A percentile compares a stretch with the other conserved stretches of the same genome.
Conservation (phyloP, 2,113 vertebrate genomes). For the Thalassoma bifasciatum region DNA sequence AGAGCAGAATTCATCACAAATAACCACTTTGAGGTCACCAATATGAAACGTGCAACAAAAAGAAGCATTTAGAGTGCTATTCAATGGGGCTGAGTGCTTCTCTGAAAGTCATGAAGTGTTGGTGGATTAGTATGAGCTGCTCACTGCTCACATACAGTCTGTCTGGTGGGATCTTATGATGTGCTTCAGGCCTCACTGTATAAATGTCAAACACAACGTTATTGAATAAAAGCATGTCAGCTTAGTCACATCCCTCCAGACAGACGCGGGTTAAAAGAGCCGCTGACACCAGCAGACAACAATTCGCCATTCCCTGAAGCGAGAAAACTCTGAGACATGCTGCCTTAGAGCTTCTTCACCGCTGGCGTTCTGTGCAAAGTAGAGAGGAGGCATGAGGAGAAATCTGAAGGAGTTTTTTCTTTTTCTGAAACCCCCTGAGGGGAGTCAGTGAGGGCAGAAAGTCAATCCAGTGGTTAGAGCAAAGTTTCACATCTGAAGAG, state of each 20-base stretch:
- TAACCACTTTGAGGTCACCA: too few species aligned
- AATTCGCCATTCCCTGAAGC: slow-evolving; percentile 23
- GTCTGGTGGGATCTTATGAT: background rate
- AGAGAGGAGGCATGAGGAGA: slow-evolving; percentile 2
- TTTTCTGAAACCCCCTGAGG: slow-evolving; percentile 9
- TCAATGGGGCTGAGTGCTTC: too few species aligned
- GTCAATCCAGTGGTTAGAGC: background rate
- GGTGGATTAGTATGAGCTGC: background rate
- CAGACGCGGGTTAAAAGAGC: slow-evolving; percentile 20
- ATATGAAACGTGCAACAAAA: too few species aligned
- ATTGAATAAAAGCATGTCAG: slow-evolving; percentile 12
- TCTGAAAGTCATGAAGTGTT: slow-evolving; percentile 1
- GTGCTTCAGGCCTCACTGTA: slow-evolving; percentile 1
- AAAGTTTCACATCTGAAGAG: background rate
- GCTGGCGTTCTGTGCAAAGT: background rate
- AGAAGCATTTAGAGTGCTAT: too few species aligned
- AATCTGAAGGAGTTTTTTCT: slow-evolving; percentile 16
- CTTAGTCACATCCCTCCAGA: background rate
- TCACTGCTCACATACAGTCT: background rate
- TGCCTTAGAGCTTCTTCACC: slow-evolving; percentile 16
- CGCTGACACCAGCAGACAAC: slow-evolving; percentile 18
- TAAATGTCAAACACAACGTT: background rate
- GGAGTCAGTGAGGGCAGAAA: background rate
- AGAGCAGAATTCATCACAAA: too few species aligned
- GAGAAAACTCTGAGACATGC: slow-evolving; percentile 17